Percentiles rank a stretch among this genome's conserved stretches.
phyloP scores from a whole-genome alignment of 2,113 vertebrate species.

The Phasianus colchicus region DNA sequence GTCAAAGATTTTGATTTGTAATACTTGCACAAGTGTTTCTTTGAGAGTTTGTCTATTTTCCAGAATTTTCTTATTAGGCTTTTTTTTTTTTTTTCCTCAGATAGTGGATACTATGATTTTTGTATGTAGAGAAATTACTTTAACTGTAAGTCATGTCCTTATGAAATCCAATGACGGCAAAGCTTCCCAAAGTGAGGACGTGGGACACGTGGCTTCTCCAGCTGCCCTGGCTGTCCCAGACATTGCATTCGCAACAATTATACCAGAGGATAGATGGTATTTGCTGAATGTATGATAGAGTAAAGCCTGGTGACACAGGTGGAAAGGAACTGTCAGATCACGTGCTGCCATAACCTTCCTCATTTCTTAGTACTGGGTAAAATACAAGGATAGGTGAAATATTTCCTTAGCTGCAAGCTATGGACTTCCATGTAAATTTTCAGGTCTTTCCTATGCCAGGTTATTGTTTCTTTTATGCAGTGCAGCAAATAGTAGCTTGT shows the following conservation, averaged over 20 bases:
- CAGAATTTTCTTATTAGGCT: background rate
- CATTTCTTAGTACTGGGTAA: background rate
- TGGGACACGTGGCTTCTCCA: background rate
- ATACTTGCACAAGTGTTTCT: background rate
- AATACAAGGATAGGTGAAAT: background rate
- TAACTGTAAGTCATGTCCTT: background rate
- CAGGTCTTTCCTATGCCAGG: rapidly evolving
- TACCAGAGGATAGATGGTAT: background rate
- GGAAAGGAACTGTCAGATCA: background rate
- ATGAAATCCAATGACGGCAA: background rate
- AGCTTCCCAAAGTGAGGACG: rapidly evolving
- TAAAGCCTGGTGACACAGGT: background rate
- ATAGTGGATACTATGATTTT: background rate
- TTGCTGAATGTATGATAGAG: background rate
- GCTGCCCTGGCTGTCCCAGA: rapidly evolving
- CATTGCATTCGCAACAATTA: background rate
- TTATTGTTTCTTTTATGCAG: background rate
- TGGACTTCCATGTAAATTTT: background rate
- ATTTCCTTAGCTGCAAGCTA: background rate
- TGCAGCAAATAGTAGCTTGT: background rate
- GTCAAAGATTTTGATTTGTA: no score
- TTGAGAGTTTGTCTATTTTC: background rate
- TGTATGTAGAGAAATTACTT: background rate
- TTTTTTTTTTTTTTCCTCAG: background rate
- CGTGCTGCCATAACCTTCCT: background rate